These are phyloP conservation scores for Peromyscus maniculatus DNA, from an alignment of 2,113 vertebrate species.

Conservation along the genomic window DNA sequence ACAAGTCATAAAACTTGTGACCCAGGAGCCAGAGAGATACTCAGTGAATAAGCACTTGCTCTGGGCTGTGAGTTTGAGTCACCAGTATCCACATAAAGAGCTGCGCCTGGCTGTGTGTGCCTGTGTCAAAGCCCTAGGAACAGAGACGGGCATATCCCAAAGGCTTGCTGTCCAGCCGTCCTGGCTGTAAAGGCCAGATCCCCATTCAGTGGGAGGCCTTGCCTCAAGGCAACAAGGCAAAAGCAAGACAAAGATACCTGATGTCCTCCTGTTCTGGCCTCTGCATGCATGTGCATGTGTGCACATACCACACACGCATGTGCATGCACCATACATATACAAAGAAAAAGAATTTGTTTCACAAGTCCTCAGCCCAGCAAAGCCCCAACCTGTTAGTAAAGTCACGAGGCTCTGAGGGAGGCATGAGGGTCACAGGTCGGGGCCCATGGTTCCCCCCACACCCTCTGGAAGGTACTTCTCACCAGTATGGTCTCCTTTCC, in stretches of 20 bases:
- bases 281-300: neutral
- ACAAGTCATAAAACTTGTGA: neutral
- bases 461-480: slow-evolving; percentile 6
- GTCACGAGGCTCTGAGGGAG: neutral
- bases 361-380: neutral
- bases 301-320: neutral
- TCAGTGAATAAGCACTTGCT: neutral
- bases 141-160: neutral
- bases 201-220: neutral
- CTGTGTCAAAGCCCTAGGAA: neutral
- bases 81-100: neutral
- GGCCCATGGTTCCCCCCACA: neutral
- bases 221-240: neutral
- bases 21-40: neutral
- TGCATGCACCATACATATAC: neutral
- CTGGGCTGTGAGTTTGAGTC: neutral
- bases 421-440: neutral
- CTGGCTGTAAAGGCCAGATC: neutral
- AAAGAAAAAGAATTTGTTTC: neutral
- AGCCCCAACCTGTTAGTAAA: neutral
- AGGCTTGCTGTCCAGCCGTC: neutral
- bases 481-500: slow-evolving; percentile 87
- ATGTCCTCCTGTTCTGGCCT: neutral
- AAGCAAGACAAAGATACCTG: neutral
- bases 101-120: neutral